A percentile compares a stretch with the other conserved stretches of the same genome.
phyloP scores from a whole-genome alignment of 2,797 vertebrate genomes.

The Taeniopygia guttata region DNA sequence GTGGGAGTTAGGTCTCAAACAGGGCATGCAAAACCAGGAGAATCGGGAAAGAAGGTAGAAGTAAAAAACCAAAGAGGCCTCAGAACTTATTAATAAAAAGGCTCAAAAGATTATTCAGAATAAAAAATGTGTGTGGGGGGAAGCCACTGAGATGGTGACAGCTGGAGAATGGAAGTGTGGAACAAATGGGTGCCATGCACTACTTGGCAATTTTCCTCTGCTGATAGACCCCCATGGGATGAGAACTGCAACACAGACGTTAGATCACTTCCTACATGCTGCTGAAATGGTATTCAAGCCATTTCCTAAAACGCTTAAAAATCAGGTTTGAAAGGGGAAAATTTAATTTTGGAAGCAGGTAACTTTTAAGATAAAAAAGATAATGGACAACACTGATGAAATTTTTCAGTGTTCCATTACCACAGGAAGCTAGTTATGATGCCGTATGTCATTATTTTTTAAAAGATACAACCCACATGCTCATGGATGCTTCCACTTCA shows the following conservation, averaged over 20 bases:
- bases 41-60: background rate
- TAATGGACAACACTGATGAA: background rate
- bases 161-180: background rate
- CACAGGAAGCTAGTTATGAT: background rate
- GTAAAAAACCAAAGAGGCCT: background rate
- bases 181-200: background rate
- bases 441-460: background rate
- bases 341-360: background rate
- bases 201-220: background rate
- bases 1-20: background rate
- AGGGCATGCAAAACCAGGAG: background rate
- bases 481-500: background rate
- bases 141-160: background rate
- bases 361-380: background rate
- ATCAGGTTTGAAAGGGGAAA: background rate
- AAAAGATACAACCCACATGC: background rate
- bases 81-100: background rate
- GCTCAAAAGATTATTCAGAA: background rate
- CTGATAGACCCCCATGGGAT: background rate
- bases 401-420: background rate
- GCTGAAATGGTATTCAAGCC: background rate
- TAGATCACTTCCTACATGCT: background rate
- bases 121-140: accelerated
- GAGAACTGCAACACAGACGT: background rate
- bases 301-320: background rate